These are phyloP conservation scores for Argopecten irradians DNA, from an alignment of 1,140 invertebrate species.

Conservation along the genomic window DNA sequence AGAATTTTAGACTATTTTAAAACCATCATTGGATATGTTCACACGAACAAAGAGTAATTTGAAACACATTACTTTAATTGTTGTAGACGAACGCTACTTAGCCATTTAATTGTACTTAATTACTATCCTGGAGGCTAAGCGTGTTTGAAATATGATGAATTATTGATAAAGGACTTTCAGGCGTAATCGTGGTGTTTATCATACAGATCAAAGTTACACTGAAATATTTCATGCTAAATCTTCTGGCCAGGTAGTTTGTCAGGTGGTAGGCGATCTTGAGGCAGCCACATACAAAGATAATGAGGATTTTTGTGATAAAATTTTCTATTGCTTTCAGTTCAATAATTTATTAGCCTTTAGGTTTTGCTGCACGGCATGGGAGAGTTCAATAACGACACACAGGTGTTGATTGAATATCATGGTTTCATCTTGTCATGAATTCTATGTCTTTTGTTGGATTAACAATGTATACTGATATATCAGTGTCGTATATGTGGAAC, in stretches of 20 bases:
- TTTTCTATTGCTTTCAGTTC: neutral
- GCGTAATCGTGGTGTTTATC: neutral
- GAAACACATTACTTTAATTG: conserved; percentile 18
- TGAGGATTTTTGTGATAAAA: neutral
- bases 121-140: neutral
- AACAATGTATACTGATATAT: too few relatives aligned
- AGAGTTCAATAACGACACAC: neutral
- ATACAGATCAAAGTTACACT: neutral
- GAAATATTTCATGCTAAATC: neutral
- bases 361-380: neutral
- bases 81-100: neutral
- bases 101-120: neutral
- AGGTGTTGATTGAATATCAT: neutral
- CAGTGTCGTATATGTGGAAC: too few relatives aligned
- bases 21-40: neutral
- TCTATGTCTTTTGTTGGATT: too few relatives aligned
- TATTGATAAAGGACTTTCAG: neutral
- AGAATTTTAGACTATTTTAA: neutral
- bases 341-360: neutral
- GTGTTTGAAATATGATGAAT: neutral
- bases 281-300: neutral
- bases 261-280: neutral
- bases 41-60: neutral
- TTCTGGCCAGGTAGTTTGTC: neutral
- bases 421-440: too few relatives aligned